Conservation (phyloP, 2,797 vertebrate genomes). For the Poecile montanus region DNA sequence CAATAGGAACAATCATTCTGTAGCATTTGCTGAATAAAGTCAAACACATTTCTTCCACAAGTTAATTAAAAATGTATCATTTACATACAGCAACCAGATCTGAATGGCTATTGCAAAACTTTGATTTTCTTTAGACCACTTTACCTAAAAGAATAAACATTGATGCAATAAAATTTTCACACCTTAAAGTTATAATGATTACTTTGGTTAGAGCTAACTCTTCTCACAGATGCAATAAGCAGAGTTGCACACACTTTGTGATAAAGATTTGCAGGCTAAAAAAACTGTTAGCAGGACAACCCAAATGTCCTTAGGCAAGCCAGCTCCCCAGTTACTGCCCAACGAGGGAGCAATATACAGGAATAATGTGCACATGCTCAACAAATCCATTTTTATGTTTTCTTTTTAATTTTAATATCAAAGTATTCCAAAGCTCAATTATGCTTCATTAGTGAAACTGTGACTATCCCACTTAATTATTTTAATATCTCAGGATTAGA, state of each 20-base stretch:
- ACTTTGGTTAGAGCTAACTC: not conserved
- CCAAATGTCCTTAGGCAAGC: not conserved
- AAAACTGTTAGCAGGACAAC: not conserved
- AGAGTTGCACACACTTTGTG: not conserved
- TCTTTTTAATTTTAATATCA: conserved; percentile 63
- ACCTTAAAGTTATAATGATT: not conserved
- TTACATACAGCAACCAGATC: not conserved
- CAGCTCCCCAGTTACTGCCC: not conserved
- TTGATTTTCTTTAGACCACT: not conserved
- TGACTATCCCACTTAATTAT: conserved; percentile 72
- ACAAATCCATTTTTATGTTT: conserved; percentile 22
- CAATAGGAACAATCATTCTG: conserved; percentile 23
- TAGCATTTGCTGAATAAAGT: conserved; percentile 10
- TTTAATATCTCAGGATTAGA: conserved; percentile 71
- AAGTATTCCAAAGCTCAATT: conserved; percentile 69
- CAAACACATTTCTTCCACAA: not conserved
- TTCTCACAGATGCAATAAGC: not conserved
- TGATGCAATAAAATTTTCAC: not conserved
- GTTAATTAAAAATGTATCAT: not conserved
- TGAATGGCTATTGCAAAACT: not conserved
- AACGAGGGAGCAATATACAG: not conserved
- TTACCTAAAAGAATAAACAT: not conserved
- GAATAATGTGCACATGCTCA: conserved; percentile 11
- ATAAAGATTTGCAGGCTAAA: not conserved
- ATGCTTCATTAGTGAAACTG: conserved; percentile 71